A percentile compares a stretch with the other conserved stretches of the same genome.
Conservation (phyloP, 2,113 vertebrate species). For the Dicerorhinus sumatrensis region DNA sequence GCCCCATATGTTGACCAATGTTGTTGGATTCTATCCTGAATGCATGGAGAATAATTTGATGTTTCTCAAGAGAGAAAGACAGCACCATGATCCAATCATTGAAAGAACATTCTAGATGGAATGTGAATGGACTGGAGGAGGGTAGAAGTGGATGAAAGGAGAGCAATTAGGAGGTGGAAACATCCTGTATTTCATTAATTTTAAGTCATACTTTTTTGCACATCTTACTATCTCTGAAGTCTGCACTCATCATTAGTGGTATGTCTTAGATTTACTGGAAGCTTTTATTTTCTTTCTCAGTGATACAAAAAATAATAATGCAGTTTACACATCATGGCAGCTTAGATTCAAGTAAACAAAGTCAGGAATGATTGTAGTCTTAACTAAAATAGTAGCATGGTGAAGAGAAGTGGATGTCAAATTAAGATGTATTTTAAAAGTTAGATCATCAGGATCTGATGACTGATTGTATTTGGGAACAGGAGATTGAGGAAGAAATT, state of each 20-base stretch:
- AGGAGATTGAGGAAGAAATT: not conserved
- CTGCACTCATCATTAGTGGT: not conserved
- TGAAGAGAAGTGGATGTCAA: not conserved
- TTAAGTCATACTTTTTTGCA: not conserved
- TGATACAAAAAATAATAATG: not conserved
- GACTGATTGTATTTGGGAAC: not conserved
- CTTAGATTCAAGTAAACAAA: not conserved
- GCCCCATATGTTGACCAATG: not conserved
- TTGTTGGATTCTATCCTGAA: not conserved
- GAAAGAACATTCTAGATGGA: not conserved
- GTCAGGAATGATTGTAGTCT: not conserved
- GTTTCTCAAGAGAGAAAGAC: not conserved
- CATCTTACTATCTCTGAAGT: not conserved
- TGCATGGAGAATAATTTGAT: not conserved
- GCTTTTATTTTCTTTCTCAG: conserved; percentile 10
- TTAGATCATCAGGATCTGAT: not conserved
- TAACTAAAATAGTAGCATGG: not conserved
- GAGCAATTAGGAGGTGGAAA: not conserved
- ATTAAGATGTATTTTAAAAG: not conserved
- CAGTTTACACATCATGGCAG: not conserved
- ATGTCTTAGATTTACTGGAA: not conserved
- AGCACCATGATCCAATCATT: not conserved
- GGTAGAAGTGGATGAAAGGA: not conserved
- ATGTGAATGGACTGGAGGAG: not conserved
- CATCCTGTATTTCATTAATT: not conserved